Evolutionary conservation across 2,113 vertebrate genomes (phyloP).

Genomic region (Oryctolagus cuniculus): DNA sequence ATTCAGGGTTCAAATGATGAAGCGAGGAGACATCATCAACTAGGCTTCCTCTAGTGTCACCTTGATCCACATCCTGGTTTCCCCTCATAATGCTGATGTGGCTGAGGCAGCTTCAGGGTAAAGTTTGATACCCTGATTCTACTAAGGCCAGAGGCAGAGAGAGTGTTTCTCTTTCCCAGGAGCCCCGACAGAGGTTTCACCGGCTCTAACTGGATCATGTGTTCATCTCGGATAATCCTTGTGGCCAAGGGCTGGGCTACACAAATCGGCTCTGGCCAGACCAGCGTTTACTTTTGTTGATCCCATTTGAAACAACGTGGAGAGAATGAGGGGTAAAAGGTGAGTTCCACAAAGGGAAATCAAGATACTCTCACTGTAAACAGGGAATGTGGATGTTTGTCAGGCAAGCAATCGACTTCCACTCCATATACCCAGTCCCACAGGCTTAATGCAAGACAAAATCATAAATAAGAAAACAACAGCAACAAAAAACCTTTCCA

Average conservation of each 20-base stretch:
- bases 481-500: constrained; percentile 19
- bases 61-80: background rate
- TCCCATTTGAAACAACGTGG: background rate
- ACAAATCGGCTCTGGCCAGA: background rate
- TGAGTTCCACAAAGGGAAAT: background rate
- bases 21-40: background rate
- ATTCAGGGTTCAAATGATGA: background rate
- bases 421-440: background rate
- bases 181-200: background rate
- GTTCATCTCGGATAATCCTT: constrained; percentile 48
- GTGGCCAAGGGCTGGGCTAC: background rate
- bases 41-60: background rate
- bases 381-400: background rate
- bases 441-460: background rate
- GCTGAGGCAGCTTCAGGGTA: background rate
- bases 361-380: background rate
- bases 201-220: background rate
- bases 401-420: constrained; percentile 23
- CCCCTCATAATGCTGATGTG: background rate
- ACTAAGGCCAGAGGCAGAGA: background rate
- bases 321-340: background rate
- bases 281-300: background rate
- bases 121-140: background rate
- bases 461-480: background rate
- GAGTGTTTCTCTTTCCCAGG: background rate